These are phyloP conservation scores for Rhabditoides inermis DNA, from an alignment of 2,888 invertebrate species.

Conservation along the genomic window DNA sequence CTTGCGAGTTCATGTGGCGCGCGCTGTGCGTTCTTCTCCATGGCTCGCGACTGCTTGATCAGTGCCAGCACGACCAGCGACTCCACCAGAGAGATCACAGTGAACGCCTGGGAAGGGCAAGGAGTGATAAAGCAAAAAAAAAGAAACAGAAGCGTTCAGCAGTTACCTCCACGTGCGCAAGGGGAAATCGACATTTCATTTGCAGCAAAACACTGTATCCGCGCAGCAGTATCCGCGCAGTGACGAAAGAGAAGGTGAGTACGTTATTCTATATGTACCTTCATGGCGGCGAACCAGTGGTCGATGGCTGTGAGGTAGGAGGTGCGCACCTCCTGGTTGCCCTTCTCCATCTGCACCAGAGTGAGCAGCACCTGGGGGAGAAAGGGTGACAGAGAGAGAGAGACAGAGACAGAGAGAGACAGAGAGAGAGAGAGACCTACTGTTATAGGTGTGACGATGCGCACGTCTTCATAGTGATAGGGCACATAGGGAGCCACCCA, in stretches of 20 bases:
- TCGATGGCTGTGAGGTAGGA: constrained; percentile 48
- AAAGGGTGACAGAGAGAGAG: too few species aligned
- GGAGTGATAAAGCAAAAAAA: too few species aligned
- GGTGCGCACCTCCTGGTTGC: constrained; percentile 39
- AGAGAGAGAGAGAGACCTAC: constrained; percentile 12
- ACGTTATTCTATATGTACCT: constrained; percentile 2
- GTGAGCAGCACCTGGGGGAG: constrained; percentile 39
- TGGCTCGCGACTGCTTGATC: constrained; percentile 42
- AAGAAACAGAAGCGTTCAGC: neutral
- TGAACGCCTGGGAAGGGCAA: constrained; percentile 29
- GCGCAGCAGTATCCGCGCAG: neutral
- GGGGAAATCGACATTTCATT: too few species aligned
- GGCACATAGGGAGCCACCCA: constrained; percentile 50
- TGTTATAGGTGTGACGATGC: constrained; percentile 51
- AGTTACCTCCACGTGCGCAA: too few species aligned
- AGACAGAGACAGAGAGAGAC: neutral
- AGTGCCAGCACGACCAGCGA: constrained; percentile 41
- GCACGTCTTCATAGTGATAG: constrained; percentile 50
- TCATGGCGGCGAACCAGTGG: constrained; percentile 46
- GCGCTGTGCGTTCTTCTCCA: too few species aligned
- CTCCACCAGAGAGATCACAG: constrained; percentile 46
- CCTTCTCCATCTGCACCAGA: constrained; percentile 50
- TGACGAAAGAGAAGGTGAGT: neutral
- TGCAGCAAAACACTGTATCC: neutral
- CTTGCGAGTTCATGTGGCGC: too few species aligned